A percentile compares a stretch with the other conserved stretches of the same genome.
Evolutionary conservation across 2,797 vertebrate species (phyloP).

Genomic region (Parauchenoglanis punctatus): DNA sequence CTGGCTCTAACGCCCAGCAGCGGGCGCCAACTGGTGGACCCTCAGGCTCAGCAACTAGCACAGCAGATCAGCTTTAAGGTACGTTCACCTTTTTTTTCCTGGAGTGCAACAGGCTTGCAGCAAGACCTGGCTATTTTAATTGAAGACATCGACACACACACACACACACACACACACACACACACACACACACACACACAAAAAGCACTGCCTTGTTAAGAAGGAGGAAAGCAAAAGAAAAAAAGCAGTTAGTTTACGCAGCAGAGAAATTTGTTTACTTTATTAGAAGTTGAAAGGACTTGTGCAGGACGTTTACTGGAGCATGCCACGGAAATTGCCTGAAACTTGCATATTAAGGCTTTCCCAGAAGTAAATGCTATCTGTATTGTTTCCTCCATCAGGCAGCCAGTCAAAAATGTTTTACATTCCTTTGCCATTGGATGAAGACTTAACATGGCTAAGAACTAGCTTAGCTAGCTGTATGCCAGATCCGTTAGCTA

Average conservation of each 20-base stretch:
- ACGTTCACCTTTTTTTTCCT: slow-evolving; percentile 11
- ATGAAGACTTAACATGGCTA: not conserved
- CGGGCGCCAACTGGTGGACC: slow-evolving; percentile 82
- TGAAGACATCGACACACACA: not conserved
- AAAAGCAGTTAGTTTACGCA: not conserved
- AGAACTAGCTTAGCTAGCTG: not conserved
- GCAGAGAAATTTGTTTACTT: not conserved
- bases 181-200: not conserved
- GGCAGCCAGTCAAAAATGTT: not conserved
- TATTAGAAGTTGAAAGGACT: too few relatives aligned
- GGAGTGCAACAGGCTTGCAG: not conserved
- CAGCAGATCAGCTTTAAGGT: slow-evolving; percentile 98
- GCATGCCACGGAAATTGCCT: not conserved
- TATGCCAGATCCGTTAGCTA: not conserved
- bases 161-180: not conserved
- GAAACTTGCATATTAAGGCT: not conserved
- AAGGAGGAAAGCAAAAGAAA: not conserved
- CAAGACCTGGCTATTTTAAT: not conserved
- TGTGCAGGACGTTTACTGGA: not conserved
- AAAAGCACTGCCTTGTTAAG: not conserved
- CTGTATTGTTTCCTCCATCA: not conserved
- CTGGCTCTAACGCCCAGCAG: slow-evolving; percentile 83
- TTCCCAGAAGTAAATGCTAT: too few relatives aligned
- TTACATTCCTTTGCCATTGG: not conserved
- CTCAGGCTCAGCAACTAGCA: slow-evolving; percentile 87